phyloP scores from a whole-genome alignment of 2,797 vertebrate genomes.

The Meriones psammophilus region DNA sequence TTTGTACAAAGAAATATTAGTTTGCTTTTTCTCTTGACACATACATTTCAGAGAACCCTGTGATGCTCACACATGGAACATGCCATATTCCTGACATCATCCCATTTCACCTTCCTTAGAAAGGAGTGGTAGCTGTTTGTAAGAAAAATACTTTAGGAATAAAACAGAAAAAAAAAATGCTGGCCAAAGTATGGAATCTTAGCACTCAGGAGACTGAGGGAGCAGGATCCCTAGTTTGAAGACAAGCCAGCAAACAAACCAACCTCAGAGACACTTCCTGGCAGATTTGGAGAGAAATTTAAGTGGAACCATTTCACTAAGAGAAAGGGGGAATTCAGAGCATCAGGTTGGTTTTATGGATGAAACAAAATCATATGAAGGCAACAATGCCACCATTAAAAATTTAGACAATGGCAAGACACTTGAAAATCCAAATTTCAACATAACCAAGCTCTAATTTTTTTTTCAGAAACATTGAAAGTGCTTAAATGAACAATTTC shows the following conservation, averaged over 20 bases:
- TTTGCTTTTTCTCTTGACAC: conserved; percentile 12
- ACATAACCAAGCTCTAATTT: background rate
- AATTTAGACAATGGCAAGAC: background rate
- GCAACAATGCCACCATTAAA: background rate
- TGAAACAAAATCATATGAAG: conserved; percentile 8
- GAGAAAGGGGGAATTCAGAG: conserved; percentile 14
- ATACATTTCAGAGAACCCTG: background rate
- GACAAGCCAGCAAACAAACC: background rate
- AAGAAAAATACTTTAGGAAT: background rate
- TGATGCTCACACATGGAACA: background rate
- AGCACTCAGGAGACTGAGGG: background rate
- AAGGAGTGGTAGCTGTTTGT: background rate
- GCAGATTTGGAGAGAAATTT: background rate
- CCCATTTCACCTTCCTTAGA: background rate
- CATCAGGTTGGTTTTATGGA: conserved; percentile 47
- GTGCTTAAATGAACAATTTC: conserved; percentile 14
- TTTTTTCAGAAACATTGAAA: background rate
- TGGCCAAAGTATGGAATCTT: background rate
- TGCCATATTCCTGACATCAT: background rate
- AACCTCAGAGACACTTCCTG: conserved; percentile 5
- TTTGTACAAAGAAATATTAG: background rate
- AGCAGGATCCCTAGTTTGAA: background rate
- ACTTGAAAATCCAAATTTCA: background rate
- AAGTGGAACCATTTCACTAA: background rate
- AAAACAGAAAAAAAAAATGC: background rate